Evolutionary conservation across 2,888 invertebrate species (phyloP).

Genomic region (Eudemis profundana): DNA sequence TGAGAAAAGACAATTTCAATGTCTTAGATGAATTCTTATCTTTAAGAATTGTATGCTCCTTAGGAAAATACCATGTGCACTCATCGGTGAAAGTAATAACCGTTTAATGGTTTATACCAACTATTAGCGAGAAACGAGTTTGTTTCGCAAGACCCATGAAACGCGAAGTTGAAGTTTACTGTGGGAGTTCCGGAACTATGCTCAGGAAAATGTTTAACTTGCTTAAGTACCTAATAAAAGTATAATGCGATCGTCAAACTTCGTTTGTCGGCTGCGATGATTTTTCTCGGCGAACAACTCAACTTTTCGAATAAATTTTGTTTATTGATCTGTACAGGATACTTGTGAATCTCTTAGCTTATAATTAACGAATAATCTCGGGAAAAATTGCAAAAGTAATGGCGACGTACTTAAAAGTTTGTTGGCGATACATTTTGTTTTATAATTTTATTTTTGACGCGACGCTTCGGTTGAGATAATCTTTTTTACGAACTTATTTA

Average conservation of each 20-base stretch:
- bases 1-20: no score
- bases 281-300: slow-evolving; percentile 14
- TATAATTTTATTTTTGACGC: slow-evolving; percentile 48
- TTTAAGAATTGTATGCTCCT: no score
- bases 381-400: slow-evolving; percentile 48
- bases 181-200: slow-evolving; percentile 33
- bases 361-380: slow-evolving; percentile 20
- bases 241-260: slow-evolving; percentile 34
- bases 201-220: slow-evolving; percentile 33
- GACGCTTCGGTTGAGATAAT: slow-evolving; percentile 13
- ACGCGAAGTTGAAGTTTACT: slow-evolving; percentile 34
- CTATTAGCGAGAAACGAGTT: slow-evolving; percentile 33
- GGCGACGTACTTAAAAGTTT: slow-evolving; percentile 69
- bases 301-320: slow-evolving; percentile 5
- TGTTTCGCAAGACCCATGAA: slow-evolving; percentile 36
- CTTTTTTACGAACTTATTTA: slow-evolving; percentile 53
- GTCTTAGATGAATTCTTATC: no score
- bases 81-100: background rate
- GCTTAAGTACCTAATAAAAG: slow-evolving; percentile 35
- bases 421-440: slow-evolving; percentile 49
- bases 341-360: slow-evolving; percentile 48
- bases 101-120: slow-evolving; percentile 14
- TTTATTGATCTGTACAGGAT: slow-evolving; percentile 18
- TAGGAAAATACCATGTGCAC: background rate
- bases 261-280: slow-evolving; percentile 21